Percentiles rank a stretch among this genome's conserved stretches.
Conservation (phyloP, 2,888 invertebrate genomes). For the Pilophorus perplexus region DNA sequence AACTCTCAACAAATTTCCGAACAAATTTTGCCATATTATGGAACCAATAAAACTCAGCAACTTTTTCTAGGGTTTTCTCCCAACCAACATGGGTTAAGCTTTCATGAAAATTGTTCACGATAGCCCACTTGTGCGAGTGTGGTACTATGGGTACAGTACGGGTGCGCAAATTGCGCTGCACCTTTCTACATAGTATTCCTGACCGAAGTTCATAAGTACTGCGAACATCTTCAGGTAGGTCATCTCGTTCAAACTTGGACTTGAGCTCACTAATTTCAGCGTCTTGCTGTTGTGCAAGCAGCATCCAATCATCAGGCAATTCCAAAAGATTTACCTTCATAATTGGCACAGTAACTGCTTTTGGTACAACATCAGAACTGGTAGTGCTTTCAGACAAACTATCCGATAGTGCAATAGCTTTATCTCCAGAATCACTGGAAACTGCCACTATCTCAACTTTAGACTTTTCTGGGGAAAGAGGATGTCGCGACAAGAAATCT, state of each 20-base stretch:
- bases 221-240: background rate
- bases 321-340: background rate
- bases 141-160: conserved; percentile 13
- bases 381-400: no score
- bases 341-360: no score
- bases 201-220: conserved; percentile 39
- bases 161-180: conserved; percentile 46
- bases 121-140: conserved; percentile 48
- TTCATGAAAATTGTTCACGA: conserved; percentile 48
- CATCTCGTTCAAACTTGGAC: background rate
- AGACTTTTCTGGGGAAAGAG: conserved; percentile 44
- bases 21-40: no score
- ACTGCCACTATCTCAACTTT: conserved; percentile 25
- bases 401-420: no score
- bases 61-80: no score
- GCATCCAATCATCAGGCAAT: background rate
- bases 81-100: conserved; percentile 47
- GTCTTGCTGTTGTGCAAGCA: background rate
- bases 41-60: no score
- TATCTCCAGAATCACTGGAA: background rate
- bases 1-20: no score
- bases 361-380: no score
- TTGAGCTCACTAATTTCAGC: background rate
- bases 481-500: conserved; percentile 49
- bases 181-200: conserved; percentile 42